These are phyloP conservation scores for Melinaea marsaeus DNA, from an alignment of 2,888 invertebrate species.

Conservation along the genomic window DNA sequence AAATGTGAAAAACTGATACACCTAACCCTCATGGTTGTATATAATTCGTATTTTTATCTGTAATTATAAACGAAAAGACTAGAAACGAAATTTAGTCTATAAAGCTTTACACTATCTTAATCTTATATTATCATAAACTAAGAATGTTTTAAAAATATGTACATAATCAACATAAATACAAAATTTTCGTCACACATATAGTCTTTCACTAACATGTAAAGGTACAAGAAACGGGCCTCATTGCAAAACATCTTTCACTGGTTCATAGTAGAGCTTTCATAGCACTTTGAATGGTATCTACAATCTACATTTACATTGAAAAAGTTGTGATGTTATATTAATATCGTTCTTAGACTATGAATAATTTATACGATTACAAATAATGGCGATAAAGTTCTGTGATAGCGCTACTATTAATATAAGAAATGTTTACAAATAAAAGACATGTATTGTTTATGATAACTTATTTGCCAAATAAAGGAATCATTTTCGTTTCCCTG, in stretches of 20 bases:
- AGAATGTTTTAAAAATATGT: slow-evolving; percentile 15
- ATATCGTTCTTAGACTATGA: too few relatives aligned
- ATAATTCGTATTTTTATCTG: neutral
- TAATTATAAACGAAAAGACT: slow-evolving; percentile 4
- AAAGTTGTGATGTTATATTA: neutral
- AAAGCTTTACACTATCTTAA: slow-evolving; percentile 20
- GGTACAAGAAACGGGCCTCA: neutral
- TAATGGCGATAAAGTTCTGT: neutral
- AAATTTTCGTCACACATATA: slow-evolving; percentile 11
- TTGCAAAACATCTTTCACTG: slow-evolving; percentile 9
- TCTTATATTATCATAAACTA: slow-evolving; percentile 9
- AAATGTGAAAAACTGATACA: neutral
- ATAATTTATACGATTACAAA: too few relatives aligned
- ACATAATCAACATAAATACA: slow-evolving; percentile 23
- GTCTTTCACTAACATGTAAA: slow-evolving; percentile 19
- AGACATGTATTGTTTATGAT: slow-evolving; percentile 30
- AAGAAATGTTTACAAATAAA: slow-evolving; percentile 14
- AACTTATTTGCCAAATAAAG: slow-evolving; percentile 31
- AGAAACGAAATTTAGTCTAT: slow-evolving; percentile 11
- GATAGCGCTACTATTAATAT: slow-evolving; percentile 1
- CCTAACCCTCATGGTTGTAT: slow-evolving; percentile 3
- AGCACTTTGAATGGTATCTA: slow-evolving; percentile 1
- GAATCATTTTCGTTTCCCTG: slow-evolving; percentile 37
- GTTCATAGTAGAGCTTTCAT: slow-evolving; percentile 8
- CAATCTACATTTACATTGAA: neutral